Conservation (phyloP, 2,888 invertebrate species). For the Cotesia congregata region DNA sequence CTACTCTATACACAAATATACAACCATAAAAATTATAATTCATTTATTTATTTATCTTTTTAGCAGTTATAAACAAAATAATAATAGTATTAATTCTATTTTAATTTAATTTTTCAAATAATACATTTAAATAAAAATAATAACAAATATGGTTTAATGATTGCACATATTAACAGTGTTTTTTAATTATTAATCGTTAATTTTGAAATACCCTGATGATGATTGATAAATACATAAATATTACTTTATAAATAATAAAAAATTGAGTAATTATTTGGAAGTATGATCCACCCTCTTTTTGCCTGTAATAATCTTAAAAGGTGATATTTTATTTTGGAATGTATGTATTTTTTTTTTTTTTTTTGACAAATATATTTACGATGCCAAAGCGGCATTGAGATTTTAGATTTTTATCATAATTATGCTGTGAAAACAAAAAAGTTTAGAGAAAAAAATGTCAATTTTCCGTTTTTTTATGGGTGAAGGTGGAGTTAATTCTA, state of each 20-base stretch:
- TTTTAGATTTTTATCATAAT: too few relatives aligned
- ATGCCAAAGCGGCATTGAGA: too few relatives aligned
- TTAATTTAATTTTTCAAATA: slow-evolving; percentile 15
- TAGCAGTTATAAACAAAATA: slow-evolving; percentile 9
- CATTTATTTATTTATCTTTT: slow-evolving; percentile 41
- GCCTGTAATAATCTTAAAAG: too few relatives aligned
- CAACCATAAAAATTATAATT: slow-evolving; percentile 66
- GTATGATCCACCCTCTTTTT: too few relatives aligned
- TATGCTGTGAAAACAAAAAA: not conserved
- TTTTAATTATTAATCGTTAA: not conserved
- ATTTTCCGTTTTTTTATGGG: too few relatives aligned
- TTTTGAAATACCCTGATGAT: slow-evolving; percentile 20
- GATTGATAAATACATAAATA: slow-evolving; percentile 19
- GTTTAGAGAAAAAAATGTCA: too few relatives aligned
- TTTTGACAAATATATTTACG: too few relatives aligned
- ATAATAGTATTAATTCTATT: not conserved
- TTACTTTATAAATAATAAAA: not conserved
- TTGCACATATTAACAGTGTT: slow-evolving; percentile 35
- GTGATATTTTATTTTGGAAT: too few relatives aligned
- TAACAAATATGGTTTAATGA: slow-evolving; percentile 26
- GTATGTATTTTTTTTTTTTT: too few relatives aligned
- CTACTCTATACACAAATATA: slow-evolving; percentile 69
- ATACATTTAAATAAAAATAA: slow-evolving; percentile 26
- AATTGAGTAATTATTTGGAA: too few relatives aligned
- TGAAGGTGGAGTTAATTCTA: too few relatives aligned